These are phyloP conservation scores for Sparidentex hasta DNA, from an alignment of 2,797 vertebrate genomes.

Conservation along the genomic window DNA sequence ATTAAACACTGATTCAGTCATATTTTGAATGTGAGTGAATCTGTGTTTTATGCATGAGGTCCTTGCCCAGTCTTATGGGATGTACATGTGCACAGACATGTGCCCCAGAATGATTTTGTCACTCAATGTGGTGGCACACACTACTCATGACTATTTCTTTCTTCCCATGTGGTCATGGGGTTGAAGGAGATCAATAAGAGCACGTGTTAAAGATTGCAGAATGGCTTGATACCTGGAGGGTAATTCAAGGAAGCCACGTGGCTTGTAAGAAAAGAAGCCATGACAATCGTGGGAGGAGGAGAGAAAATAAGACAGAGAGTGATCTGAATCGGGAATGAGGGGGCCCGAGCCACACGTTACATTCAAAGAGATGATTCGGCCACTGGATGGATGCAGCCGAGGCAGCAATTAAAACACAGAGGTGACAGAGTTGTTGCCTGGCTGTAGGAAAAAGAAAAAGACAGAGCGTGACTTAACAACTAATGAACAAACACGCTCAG, in stretches of 20 bases:
- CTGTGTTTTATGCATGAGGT: not conserved
- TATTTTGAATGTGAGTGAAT: not conserved
- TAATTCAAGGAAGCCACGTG: constrained; percentile 23
- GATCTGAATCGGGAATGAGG: not conserved
- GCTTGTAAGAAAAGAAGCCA: constrained; percentile 32
- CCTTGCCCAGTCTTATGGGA: not conserved
- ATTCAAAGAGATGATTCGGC: constrained; percentile 9
- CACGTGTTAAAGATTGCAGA: not conserved
- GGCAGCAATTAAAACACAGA: not conserved
- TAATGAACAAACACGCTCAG: not conserved
- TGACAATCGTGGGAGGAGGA: not conserved
- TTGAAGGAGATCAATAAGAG: constrained; percentile 1
- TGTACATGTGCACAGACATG: not conserved
- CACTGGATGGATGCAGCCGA: not conserved
- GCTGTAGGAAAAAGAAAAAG: constrained; percentile 11
- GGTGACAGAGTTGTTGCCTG: constrained; percentile 3
- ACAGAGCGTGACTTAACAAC: constrained; percentile 1
- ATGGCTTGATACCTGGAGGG: constrained; percentile 4
- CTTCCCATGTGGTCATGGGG: not conserved
- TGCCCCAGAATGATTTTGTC: not conserved
- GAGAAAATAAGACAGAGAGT: constrained; percentile 8
- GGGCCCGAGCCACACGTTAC: not conserved
- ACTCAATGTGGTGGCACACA: not conserved
- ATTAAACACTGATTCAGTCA: not conserved
- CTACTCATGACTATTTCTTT: not conserved